Conservation (phyloP, 2,888 invertebrate genomes). For the Dione juno region DNA sequence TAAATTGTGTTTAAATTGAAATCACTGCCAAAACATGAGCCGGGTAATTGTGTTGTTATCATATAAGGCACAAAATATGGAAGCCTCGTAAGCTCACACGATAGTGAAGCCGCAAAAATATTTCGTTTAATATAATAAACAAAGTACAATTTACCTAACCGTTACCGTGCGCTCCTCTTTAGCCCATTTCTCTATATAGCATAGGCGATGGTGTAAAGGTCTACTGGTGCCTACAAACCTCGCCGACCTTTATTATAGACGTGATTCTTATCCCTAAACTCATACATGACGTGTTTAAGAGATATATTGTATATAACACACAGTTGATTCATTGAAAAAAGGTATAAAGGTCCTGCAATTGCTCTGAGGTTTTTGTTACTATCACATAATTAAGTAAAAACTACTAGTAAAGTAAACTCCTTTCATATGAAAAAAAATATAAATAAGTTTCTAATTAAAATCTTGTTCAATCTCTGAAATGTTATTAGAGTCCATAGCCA, state of each 20-base stretch:
- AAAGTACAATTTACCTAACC: neutral
- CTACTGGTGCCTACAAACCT: neutral
- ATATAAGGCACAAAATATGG: constrained; percentile 3
- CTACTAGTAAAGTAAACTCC: too few species aligned
- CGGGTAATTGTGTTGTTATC: neutral
- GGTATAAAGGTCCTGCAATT: too few species aligned
- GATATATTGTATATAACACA: too few species aligned
- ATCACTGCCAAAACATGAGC: neutral
- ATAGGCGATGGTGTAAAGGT: neutral
- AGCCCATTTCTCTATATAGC: neutral
- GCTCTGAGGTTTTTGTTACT: too few species aligned
- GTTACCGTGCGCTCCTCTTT: neutral
- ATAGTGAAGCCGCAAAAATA: constrained; percentile 1
- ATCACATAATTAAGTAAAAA: too few species aligned
- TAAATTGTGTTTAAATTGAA: neutral
- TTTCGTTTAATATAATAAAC: neutral
- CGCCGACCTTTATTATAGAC: neutral
- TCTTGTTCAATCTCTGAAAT: too few species aligned
- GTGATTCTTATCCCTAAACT: too few species aligned
- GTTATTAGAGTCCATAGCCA: too few species aligned
- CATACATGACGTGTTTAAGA: too few species aligned
- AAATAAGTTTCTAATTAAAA: too few species aligned
- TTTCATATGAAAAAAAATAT: too few species aligned
- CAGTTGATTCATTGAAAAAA: too few species aligned
- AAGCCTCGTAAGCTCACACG: constrained; percentile 1